These are phyloP conservation scores for Eilema caniola DNA, from an alignment of 2,888 invertebrate genomes.

Conservation along the genomic window DNA sequence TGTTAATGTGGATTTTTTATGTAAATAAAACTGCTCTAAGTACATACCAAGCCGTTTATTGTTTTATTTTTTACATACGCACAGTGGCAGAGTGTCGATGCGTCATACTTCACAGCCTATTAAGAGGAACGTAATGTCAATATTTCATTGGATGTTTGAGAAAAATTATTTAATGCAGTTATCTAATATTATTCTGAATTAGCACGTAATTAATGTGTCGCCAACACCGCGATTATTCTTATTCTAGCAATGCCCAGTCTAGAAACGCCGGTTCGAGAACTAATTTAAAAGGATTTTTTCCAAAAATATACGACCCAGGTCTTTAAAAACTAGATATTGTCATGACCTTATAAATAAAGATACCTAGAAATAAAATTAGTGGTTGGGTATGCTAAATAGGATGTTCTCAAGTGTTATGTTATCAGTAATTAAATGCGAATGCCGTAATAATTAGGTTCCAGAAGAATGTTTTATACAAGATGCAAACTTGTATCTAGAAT, in stretches of 20 bases:
- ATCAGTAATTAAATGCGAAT: constrained; percentile 1
- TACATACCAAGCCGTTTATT: too few relatives aligned
- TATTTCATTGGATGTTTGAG: too few relatives aligned
- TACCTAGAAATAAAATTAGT: background rate
- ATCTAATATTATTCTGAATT: background rate
- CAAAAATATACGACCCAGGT: background rate
- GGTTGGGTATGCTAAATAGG: background rate
- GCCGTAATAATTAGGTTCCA: background rate
- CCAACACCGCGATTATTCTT: background rate
- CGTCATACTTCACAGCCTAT: too few relatives aligned
- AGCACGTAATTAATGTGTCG: background rate
- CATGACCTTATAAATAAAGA: background rate
- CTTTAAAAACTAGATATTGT: background rate
- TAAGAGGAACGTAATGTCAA: too few relatives aligned
- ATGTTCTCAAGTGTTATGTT: background rate
- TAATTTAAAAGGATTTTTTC: background rate
- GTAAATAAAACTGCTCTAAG: too few relatives aligned
- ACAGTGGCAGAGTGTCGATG: too few relatives aligned
- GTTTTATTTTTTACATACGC: too few relatives aligned
- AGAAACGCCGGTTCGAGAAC: background rate
- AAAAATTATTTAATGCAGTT: background rate
- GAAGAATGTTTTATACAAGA: background rate
- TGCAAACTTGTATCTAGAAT: background rate
- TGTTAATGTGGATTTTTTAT: too few relatives aligned
- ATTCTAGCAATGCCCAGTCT: background rate